These are phyloP conservation scores for Pelagia noctiluca DNA, from an alignment of 30 jellyfish, hydroid and myxozoan species.

Conservation along the genomic window DNA sequence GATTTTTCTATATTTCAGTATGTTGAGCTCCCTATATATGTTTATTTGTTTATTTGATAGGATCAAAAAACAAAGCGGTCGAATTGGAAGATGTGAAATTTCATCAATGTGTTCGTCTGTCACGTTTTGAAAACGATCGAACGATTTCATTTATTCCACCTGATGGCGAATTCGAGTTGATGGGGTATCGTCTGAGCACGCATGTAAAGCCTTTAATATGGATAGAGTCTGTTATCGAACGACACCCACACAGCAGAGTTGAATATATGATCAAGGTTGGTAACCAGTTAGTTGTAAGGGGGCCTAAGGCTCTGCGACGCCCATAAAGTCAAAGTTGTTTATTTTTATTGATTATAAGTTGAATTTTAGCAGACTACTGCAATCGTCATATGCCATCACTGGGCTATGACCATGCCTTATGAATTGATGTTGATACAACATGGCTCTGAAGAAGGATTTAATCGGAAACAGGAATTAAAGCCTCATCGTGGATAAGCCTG, in stretches of 20 bases:
- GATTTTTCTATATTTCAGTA: no score
- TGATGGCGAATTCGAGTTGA: constrained; percentile 98
- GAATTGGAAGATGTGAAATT: constrained; percentile 98
- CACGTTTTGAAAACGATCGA: constrained; percentile 98
- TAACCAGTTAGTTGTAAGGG: neutral
- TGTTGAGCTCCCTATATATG: neutral
- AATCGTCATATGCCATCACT: no score
- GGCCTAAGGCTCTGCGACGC: neutral
- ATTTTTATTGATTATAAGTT: no score
- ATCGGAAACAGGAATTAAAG: no score
- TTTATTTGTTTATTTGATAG: constrained; percentile 37
- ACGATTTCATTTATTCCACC: constrained; percentile 99
- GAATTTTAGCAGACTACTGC: no score
- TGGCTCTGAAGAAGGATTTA: no score
- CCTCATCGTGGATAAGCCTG: no score
- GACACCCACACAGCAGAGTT: constrained; percentile 95
- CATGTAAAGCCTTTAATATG: constrained; percentile 97
- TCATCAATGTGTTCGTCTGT: constrained; percentile 98
- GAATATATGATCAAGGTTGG: constrained; percentile 97
- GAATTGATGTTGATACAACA: no score
- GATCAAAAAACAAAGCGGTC: constrained; percentile 95
- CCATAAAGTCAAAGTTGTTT: no score
- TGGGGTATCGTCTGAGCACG: constrained; percentile 95
- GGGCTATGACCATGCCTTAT: no score
- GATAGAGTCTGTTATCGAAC: constrained; percentile 97